Base-by-base conservation (phyloP, 1,140 invertebrate species). In the Tribolium madens region DNA sequence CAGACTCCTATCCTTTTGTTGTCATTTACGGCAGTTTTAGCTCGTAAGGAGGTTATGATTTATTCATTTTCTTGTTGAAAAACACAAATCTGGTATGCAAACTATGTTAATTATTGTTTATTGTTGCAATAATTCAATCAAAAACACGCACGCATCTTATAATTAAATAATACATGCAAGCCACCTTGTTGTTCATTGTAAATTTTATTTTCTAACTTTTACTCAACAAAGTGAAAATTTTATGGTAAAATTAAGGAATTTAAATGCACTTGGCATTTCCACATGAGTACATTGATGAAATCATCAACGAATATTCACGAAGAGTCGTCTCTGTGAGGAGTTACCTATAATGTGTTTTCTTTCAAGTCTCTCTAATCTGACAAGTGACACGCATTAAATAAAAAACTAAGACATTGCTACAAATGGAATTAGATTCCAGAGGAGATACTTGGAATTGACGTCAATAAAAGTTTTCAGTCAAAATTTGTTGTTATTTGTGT, bases 111-210 rank as follows among this genome's bases (percentile, higher is more conserved):
- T 64, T 64, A 33, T 64, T 64, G 13, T 64, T 64, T 64, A 64
- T 64, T 15, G 13, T 33, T 57, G 33, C 21, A 64, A 12, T 18
- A 31, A 64, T 33, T 64, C 36, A 33, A 31, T 13, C 21, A n/a
- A 64, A 57, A 57, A 12, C 15, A n/a, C 2, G 31, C 57, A 64
- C 57, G 57, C 26, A 64, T 1, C 17, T 21, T 17, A 4, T 64
- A 64, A 64, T 64, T 64, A 13, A 64, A 64, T 64, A 36, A 64
- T n/a, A 26, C 57, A 64, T 64, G 57, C 57, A 33, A 64, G 0
- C 26, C 12, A 42, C 3, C 36, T 33, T 7, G n/a, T 42, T 42
- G 6, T 26, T 18, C 17, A 9, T 10, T 53, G 47, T 15, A 50
- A 14, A 50, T 50, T 50, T 50, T 50, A 2, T 50, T 50, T 50